Conservation (phyloP, 2,113 vertebrate species). For the Grus americana region DNA sequence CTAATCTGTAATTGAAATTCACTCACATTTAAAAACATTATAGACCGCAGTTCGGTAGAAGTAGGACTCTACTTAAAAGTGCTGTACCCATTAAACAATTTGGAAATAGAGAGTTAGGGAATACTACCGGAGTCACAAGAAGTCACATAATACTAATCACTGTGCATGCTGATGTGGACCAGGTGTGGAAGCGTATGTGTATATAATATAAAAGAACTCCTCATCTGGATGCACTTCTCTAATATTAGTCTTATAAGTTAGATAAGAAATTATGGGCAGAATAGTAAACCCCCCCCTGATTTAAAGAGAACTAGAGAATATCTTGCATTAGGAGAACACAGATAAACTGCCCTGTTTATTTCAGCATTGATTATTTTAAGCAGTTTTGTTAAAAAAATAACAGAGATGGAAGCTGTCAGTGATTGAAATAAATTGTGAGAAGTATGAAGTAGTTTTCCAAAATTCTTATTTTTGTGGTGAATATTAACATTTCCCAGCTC, state of each 20-base stretch:
- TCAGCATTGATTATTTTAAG: neutral
- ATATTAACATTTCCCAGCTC: neutral
- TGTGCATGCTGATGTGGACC: neutral
- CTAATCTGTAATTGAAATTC: neutral
- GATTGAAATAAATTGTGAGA: neutral
- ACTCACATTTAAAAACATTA: neutral
- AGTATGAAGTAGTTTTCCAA: neutral
- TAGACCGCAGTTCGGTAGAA: neutral
- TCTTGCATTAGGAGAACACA: neutral
- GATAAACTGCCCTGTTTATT: neutral
- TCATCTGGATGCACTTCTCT: neutral
- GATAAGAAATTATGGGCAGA: neutral
- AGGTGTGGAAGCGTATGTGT: neutral
- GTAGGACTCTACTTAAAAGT: neutral
- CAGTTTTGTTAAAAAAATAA: neutral
- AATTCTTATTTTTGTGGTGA: neutral
- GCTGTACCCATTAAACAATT: neutral
- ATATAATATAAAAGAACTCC: neutral
- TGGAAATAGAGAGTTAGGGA: neutral
- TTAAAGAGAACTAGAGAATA: neutral
- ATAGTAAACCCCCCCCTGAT: neutral
- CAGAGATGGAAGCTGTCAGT: neutral
- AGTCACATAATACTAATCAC: neutral
- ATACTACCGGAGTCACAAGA: neutral
- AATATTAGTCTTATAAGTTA: neutral